These are phyloP conservation scores for Charanyca ferruginea DNA, from an alignment of 2,888 invertebrate species.

Conservation along the genomic window DNA sequence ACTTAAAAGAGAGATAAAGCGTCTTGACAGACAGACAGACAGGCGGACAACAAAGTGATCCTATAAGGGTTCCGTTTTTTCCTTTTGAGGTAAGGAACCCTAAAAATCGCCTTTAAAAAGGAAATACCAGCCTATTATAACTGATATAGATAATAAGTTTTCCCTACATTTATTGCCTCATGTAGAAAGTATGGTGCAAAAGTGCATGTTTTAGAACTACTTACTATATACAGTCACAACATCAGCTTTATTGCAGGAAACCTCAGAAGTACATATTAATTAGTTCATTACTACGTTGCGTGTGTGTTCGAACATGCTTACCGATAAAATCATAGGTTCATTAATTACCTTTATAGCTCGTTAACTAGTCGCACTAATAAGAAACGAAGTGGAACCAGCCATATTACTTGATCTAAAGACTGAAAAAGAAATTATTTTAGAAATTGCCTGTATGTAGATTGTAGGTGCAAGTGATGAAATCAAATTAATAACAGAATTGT, in stretches of 20 bases:
- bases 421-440: not conserved
- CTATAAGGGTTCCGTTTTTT: too few species aligned
- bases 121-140: not conserved
- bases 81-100: too few species aligned
- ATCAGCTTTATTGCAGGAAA: conserved; percentile 49
- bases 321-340: conserved; percentile 55
- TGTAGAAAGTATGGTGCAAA: conserved; percentile 13
- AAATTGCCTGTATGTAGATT: not conserved
- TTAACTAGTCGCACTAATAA: conserved; percentile 37
- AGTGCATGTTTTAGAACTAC: conserved; percentile 19
- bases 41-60: too few species aligned
- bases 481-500: too few species aligned
- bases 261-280: conserved; percentile 56
- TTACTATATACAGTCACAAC: conserved; percentile 1
- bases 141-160: conserved; percentile 15
- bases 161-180: not conserved
- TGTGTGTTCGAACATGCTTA: conserved; percentile 52
- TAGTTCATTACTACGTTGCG: conserved; percentile 59
- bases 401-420: not conserved
- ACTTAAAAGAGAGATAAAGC: too few species aligned
- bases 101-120: not conserved
- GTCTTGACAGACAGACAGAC: too few species aligned
- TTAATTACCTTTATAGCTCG: conserved; percentile 50
- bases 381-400: conserved; percentile 17
- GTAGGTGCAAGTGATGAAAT: too few species aligned